phyloP scores from a whole-genome alignment of 2,888 invertebrate genomes.

The Drosophila quinaria region DNA sequence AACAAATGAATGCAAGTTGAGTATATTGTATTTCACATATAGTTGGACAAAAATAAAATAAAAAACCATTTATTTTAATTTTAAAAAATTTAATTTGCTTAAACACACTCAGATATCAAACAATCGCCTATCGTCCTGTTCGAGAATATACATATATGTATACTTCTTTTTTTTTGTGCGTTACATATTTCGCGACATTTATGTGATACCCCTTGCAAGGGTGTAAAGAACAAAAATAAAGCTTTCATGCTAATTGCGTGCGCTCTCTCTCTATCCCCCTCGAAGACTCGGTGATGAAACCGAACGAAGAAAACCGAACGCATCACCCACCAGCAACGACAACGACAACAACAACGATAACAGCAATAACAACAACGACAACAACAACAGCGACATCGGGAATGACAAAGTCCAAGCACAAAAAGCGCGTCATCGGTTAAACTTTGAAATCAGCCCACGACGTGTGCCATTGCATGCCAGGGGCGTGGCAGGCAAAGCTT shows the following conservation, averaged over 20 bases:
- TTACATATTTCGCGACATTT: background rate
- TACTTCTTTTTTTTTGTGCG: no score
- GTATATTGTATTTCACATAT: no score
- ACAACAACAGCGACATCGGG: constrained; percentile 4
- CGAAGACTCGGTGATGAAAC: constrained; percentile 28
- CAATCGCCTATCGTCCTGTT: no score
- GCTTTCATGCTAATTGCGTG: constrained; percentile 15
- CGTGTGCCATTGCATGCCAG: constrained; percentile 51
- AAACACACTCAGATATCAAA: no score
- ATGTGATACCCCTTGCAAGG: background rate
- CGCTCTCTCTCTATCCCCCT: background rate
- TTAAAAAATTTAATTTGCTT: no score
- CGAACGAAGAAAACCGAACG: constrained; percentile 23
- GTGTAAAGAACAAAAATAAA: constrained; percentile 6
- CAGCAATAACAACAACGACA: constrained; percentile 1
- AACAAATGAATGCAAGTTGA: no score
- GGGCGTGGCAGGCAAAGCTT: constrained; percentile 46
- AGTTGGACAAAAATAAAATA: no score
- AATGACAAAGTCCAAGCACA: constrained; percentile 61
- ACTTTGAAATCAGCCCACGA: constrained; percentile 45
- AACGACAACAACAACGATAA: constrained; percentile 11
- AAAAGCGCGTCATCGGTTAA: constrained; percentile 56
- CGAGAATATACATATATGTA: no score
- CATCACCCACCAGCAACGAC: constrained; percentile 36
- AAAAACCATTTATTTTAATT: no score